Evolutionary conservation across 2,888 invertebrate species (phyloP).

Genomic region (Morinoia aosen): DNA sequence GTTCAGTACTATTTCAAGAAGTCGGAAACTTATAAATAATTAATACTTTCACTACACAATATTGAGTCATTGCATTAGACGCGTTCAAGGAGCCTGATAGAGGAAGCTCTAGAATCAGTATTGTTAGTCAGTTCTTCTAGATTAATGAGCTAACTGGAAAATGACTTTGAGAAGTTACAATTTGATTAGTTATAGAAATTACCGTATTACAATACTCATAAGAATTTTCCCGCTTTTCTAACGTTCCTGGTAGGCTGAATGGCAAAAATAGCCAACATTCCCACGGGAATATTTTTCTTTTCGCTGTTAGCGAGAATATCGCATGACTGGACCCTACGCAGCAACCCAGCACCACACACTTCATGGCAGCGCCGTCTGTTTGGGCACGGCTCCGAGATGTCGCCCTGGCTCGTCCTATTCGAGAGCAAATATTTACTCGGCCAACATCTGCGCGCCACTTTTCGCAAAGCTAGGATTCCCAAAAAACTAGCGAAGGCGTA

Average conservation of each 20-base stretch:
- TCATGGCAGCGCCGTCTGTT: neutral
- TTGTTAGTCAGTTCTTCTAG: too few relatives aligned
- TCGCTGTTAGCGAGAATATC: neutral
- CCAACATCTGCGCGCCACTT: neutral
- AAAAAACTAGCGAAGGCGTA: neutral
- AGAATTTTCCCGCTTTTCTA: too few relatives aligned
- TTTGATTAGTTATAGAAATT: neutral
- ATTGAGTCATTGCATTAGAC: too few relatives aligned
- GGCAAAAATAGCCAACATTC: neutral
- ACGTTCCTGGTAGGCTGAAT: neutral
- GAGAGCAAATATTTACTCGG: slow-evolving; percentile 19
- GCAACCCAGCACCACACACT: neutral
- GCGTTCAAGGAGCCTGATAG: too few relatives aligned
- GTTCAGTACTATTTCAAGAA: too few relatives aligned
- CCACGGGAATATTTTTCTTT: neutral
- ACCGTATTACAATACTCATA: too few relatives aligned
- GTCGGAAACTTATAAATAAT: too few relatives aligned
- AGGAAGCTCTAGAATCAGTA: too few relatives aligned
- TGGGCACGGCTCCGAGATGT: neutral
- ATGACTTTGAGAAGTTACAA: neutral
- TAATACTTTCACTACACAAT: too few relatives aligned
- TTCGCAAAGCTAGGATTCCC: neutral
- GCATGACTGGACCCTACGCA: neutral
- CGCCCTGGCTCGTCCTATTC: neutral
- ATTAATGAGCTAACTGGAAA: neutral